Conservation (phyloP, 2,113 vertebrate genomes). For the Sorex fumeus region DNA sequence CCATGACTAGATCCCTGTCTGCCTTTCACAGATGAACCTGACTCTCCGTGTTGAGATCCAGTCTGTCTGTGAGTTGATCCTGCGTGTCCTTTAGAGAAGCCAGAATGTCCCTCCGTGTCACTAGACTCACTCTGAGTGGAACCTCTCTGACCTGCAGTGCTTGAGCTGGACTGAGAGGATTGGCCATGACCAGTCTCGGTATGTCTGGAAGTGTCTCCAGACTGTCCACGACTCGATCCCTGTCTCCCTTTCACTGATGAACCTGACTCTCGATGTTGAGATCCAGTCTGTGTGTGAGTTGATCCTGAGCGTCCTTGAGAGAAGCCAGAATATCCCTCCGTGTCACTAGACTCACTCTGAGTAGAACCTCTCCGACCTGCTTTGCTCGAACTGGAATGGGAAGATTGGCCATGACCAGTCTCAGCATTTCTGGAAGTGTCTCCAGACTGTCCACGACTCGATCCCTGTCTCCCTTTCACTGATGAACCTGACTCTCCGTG, state of each 20-base stretch:
- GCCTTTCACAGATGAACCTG: background rate
- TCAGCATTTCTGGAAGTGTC: accelerated
- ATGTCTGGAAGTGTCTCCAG: too few relatives aligned
- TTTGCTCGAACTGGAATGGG: background rate
- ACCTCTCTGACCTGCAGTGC: too few relatives aligned
- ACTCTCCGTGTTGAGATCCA: background rate
- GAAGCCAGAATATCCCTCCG: accelerated
- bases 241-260: too few relatives aligned
- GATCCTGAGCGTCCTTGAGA: accelerated
- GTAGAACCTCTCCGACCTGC: background rate
- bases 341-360: background rate
- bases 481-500: background rate
- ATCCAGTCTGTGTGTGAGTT: background rate
- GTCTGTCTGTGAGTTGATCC: too few relatives aligned
- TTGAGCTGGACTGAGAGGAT: too few relatives aligned
- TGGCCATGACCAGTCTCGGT: too few relatives aligned
- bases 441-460: background rate
- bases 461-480: accelerated
- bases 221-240: too few relatives aligned
- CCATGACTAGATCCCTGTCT: background rate
- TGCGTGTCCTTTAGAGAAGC: too few relatives aligned
- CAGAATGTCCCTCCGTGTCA: too few relatives aligned
- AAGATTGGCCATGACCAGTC: accelerated
- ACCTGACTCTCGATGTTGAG: too few relatives aligned
- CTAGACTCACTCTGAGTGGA: too few relatives aligned